Conservation (phyloP, 1,140 invertebrate genomes). For the Bombus superbus region DNA sequence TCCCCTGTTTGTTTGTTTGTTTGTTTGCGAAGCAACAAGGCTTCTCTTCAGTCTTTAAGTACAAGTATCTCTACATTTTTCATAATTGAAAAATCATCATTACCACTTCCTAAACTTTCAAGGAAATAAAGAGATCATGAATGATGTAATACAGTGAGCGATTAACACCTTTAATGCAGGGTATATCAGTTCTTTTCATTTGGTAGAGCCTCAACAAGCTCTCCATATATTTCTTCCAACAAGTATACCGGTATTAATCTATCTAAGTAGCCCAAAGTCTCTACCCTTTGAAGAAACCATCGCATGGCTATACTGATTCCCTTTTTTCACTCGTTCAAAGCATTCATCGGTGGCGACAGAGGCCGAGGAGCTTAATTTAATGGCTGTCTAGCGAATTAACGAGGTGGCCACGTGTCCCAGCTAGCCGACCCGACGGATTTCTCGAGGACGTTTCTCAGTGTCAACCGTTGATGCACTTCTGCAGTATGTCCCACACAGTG, state of each 20-base stretch:
- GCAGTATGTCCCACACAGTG: conserved; percentile 42
- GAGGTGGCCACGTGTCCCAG: conserved; percentile 43
- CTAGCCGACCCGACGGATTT: conserved; percentile 15
- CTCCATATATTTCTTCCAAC: conserved; percentile 1
- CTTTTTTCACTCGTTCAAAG: conserved; percentile 4
- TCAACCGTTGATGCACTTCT: conserved; percentile 69
- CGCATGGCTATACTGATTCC: not conserved
- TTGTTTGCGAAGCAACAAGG: not conserved
- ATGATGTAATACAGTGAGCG: too few species aligned
- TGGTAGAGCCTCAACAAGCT: not conserved
- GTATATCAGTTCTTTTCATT: not conserved
- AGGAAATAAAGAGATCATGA: not conserved
- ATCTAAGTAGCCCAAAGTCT: not conserved
- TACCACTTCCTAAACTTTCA: not conserved
- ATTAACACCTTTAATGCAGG: not conserved
- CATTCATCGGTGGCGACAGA: not conserved
- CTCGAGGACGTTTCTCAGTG: conserved; percentile 61
- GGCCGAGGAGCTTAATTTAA: conserved; percentile 59
- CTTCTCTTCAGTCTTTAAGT: not conserved
- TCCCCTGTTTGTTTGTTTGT: not conserved
- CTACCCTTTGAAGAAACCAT: conserved; percentile 14
- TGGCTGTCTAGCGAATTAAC: conserved; percentile 57
- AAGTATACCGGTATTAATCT: conserved; percentile 4
- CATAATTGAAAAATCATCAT: not conserved
- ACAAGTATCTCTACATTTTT: not conserved